Evolutionary conservation across 2,888 invertebrate species (phyloP).

Genomic region (Tetragnatha montana): DNA sequence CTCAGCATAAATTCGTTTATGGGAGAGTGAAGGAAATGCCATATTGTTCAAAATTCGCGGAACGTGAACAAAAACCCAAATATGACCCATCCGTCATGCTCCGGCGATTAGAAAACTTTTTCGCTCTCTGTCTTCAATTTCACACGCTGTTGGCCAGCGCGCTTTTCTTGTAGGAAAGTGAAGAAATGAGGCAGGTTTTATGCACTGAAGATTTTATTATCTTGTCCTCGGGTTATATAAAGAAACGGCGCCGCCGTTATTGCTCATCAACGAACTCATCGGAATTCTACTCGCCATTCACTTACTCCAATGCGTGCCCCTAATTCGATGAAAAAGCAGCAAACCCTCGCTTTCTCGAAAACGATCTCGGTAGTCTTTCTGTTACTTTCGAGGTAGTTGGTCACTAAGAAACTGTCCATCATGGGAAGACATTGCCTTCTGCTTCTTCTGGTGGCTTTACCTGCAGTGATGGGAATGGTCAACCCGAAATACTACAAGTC

Average conservation of each 20-base stretch:
- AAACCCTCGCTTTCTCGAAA: neutral
- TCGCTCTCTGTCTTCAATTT: constrained; percentile 39
- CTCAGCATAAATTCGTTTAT: constrained; percentile 35
- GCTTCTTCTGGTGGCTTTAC: neutral
- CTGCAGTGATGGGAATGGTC: neutral
- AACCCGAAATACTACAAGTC: neutral
- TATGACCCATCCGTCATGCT: constrained; percentile 49
- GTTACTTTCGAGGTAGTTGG: neutral
- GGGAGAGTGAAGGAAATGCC: constrained; percentile 29
- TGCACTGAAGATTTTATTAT: constrained; percentile 42
- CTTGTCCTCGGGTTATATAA: constrained; percentile 36
- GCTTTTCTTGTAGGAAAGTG: constrained; percentile 34
- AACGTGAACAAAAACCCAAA: constrained; percentile 24
- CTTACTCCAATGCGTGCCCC: neutral
- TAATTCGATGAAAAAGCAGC: neutral
- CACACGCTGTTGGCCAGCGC: constrained; percentile 32
- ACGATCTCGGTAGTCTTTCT: neutral
- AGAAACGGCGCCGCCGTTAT: constrained; percentile 39
- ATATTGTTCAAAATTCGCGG: constrained; percentile 31
- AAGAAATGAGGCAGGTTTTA: constrained; percentile 24
- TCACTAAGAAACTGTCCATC: neutral
- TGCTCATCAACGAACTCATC: constrained; percentile 53
- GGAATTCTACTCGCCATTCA: neutral
- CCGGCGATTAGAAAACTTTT: constrained; percentile 31
- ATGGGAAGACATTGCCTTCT: neutral